Evolutionary conservation across 2,888 invertebrate genomes (phyloP).

Genomic region (Dynastes grantii): DNA sequence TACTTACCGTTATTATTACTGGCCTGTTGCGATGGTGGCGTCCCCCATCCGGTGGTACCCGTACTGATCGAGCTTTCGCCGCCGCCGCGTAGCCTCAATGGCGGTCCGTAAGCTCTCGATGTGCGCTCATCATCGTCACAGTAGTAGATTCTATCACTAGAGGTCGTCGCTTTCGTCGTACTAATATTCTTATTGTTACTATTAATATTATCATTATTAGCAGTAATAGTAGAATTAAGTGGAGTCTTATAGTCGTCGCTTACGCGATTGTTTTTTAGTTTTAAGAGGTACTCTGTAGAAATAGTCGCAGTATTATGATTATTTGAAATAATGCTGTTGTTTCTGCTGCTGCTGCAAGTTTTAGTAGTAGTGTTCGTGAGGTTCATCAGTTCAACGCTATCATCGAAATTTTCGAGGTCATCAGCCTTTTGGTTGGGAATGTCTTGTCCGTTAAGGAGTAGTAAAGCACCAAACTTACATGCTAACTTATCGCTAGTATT

Average conservation of each 20-base stretch:
- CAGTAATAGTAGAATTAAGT: conserved; percentile 44
- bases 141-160: conserved; percentile 52
- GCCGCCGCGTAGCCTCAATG: conserved; percentile 82
- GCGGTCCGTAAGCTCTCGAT: conserved; percentile 64
- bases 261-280: background rate
- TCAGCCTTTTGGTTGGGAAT: conserved; percentile 72
- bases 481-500: conserved; percentile 65
- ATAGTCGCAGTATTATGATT: conserved; percentile 22
- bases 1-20: conserved; percentile 74
- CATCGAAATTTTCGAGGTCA: conserved; percentile 67
- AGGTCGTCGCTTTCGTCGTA: conserved; percentile 41
- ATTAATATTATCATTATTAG: conserved; percentile 43
- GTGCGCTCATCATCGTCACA: conserved; percentile 59
- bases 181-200: conserved; percentile 29
- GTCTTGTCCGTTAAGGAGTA: conserved; percentile 69
- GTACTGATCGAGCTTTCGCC: conserved; percentile 88
- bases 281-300: conserved; percentile 40
- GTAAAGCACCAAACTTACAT: conserved; percentile 72
- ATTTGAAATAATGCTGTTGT: conserved; percentile 3
- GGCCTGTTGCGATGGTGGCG: conserved; percentile 80
- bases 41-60: conserved; percentile 84
- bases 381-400: conserved; percentile 60
- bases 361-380: conserved; percentile 53
- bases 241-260: conserved; percentile 43
- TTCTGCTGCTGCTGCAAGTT: background rate